Base-by-base conservation (phyloP, 2,888 invertebrate species). In the Poecilus cupreus region DNA sequence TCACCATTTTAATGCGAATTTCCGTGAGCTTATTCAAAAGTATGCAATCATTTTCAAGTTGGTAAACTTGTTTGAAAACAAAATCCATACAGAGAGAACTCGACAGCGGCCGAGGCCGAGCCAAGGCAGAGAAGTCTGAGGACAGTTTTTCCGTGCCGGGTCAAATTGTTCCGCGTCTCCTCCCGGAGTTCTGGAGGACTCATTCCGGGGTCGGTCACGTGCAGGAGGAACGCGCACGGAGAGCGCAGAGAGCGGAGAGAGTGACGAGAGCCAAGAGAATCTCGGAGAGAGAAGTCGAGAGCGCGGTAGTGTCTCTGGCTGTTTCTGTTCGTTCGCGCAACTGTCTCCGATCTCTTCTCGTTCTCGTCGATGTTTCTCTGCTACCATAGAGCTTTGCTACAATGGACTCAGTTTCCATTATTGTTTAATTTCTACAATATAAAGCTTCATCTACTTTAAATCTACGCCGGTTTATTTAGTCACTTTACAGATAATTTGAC, bases 51-150 rank as follows among this genome's bases (percentile, higher is more conserved):
- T 77, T 78, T 78, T 78, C 32, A 78, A 78, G 64, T 78, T 78
- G 78, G 46, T 78, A 64, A 78, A 78, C 78, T 78, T 78, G 79
- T 80, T 80, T 80, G 51, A 26, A 79, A 80, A 80, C 79, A 80
- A 80, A 80, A 80, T 70, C 70, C 22, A 80, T 80, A 70, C 70
- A 37, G 20, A 32, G 64, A 20, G 22, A 49, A 8, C 51, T 51
- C 51, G 46, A 18, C 6, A 4, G 18, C 10, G 37, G 16, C 39
- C 11, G 46, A 18, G n/a, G 10, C 37, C 10, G 37, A 16, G 68
- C 11, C 10, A 39, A 37, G 37, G n/a, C 8, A 60, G 26, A 60
- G 22, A 60, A 60, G 26, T 11, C 26, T 60, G 22, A 43, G 49
- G 74, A 74, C 74, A 74, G 46, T 74, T 74, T 60, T 68, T 68